phyloP scores from a whole-genome alignment of 1,140 invertebrate species.

The Pomacea maculata region DNA sequence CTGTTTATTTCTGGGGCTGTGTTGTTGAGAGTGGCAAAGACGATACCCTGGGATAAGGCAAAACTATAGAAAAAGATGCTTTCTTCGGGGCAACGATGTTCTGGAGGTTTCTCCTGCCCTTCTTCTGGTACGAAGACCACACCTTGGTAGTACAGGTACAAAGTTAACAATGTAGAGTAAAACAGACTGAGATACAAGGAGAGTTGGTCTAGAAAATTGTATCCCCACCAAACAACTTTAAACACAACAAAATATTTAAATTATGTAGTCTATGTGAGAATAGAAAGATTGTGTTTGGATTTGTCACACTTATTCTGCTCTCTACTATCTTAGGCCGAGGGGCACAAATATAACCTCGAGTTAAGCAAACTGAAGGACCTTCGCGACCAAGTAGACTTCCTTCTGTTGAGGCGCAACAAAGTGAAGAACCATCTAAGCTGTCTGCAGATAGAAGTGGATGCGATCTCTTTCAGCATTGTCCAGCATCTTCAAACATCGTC shows the following conservation, averaged over 20 bases:
- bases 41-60: too few species aligned
- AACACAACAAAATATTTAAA: background rate
- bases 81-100: too few species aligned
- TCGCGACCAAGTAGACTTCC: background rate
- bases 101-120: too few species aligned
- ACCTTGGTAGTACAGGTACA: too few species aligned
- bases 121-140: too few species aligned
- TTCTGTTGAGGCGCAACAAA: background rate
- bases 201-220: background rate
- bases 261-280: background rate
- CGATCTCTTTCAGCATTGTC: background rate
- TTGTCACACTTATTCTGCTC: background rate
- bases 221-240: background rate
- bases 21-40: too few species aligned
- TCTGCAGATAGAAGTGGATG: background rate
- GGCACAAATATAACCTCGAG: background rate
- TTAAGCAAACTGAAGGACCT: background rate
- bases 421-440: background rate
- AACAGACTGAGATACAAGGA: background rate
- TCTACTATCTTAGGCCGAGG: background rate
- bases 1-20: too few species aligned
- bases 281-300: background rate
- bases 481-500: background rate
- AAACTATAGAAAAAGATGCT: too few species aligned
- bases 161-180: too few species aligned